These are phyloP conservation scores for Lobophora halterata DNA, from an alignment of 2,888 invertebrate species.

Conservation along the genomic window DNA sequence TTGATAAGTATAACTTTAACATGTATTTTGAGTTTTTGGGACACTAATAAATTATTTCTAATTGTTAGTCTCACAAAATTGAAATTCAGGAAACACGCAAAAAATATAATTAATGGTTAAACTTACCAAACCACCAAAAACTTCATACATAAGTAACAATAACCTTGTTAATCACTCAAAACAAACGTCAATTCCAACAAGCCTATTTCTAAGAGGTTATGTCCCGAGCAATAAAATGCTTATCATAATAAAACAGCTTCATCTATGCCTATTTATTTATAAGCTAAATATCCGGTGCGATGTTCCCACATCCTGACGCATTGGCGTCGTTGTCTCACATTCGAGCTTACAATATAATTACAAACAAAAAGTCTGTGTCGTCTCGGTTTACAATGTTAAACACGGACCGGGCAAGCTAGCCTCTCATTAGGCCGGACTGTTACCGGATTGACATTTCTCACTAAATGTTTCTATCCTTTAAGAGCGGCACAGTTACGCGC, in stretches of 20 bases:
- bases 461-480: conserved; percentile 76
- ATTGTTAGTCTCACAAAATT: no score
- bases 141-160: no score
- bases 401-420: conserved; percentile 60
- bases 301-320: conserved; percentile 41
- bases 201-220: conserved; percentile 12
- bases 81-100: no score
- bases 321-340: conserved; percentile 35
- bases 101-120: no score
- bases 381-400: conserved; percentile 62
- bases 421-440: conserved; percentile 70
- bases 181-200: conserved; percentile 7
- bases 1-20: no score
- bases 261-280: conserved; percentile 51
- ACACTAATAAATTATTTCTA: no score
- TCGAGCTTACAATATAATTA: conserved; percentile 59
- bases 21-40: no score
- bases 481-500: conserved; percentile 64
- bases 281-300: conserved; percentile 57
- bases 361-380: conserved; percentile 55
- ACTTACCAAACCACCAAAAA: no score
- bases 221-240: conserved; percentile 32
- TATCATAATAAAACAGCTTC: conserved; percentile 43
- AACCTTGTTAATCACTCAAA: not conserved
- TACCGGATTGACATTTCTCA: conserved; percentile 71